Conservation (phyloP, 2,888 invertebrate species). For the Caenorhabditis sp. region DNA sequence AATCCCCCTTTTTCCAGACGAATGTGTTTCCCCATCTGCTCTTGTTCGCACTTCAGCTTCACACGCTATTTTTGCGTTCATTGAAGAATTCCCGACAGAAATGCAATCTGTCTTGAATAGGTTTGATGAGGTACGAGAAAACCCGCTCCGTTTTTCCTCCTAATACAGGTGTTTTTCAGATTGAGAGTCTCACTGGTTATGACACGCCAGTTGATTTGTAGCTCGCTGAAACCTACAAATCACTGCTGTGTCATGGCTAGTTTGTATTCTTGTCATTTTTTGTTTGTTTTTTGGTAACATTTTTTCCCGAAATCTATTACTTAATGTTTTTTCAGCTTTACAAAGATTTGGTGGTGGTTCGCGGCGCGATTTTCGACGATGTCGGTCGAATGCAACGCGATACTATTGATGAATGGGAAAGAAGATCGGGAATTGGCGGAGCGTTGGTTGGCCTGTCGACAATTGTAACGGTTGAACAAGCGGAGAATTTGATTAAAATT, state of each 20-base stretch:
- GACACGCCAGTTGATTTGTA: background rate
- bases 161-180: too few relatives aligned
- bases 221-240: background rate
- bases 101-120: constrained; percentile 35
- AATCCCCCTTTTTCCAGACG: constrained; percentile 50
- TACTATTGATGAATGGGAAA: constrained; percentile 88
- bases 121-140: constrained; percentile 39
- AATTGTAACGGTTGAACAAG: constrained; percentile 26
- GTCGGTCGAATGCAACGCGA: constrained; percentile 85
- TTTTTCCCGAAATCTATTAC: background rate
- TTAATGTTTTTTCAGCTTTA: constrained; percentile 25
- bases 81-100: constrained; percentile 48
- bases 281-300: background rate
- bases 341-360: constrained; percentile 61
- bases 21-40: constrained; percentile 42
- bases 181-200: background rate
- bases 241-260: background rate
- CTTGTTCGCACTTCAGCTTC: constrained; percentile 84
- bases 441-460: constrained; percentile 26
- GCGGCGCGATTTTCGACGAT: constrained; percentile 79
- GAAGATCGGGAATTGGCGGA: constrained; percentile 82
- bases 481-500: constrained; percentile 40
- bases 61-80: constrained; percentile 78
- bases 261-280: background rate
- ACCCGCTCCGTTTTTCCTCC: too few relatives aligned